These are phyloP conservation scores for Tolypeutes matacus DNA, from an alignment of 2,797 vertebrate species.

Conservation along the genomic window DNA sequence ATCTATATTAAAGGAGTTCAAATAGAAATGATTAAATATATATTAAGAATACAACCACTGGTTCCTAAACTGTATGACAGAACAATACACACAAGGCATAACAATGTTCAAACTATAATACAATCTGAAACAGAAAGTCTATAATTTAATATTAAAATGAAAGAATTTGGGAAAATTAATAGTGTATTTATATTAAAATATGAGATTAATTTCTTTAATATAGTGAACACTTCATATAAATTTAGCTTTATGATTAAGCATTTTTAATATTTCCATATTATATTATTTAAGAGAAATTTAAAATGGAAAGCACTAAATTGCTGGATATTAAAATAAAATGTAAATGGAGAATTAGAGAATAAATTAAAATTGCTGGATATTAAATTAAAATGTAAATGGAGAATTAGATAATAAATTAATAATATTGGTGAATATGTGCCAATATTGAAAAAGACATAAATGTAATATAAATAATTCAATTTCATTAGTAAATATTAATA, in stretches of 20 bases:
- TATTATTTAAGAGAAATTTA: background rate
- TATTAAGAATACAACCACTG: background rate
- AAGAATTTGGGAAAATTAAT: slow-evolving; percentile 20
- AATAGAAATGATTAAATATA: background rate
- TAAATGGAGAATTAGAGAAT: background rate
- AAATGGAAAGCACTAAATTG: slow-evolving; percentile 1
- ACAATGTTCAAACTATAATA: background rate
- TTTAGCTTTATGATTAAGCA: background rate
- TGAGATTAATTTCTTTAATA: slow-evolving; percentile 32
- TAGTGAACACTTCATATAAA: background rate
- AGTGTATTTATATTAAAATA: slow-evolving; percentile 30
- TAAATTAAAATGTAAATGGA: background rate
- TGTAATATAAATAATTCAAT: background rate
- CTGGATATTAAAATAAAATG: background rate
- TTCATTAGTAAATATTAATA: background rate
- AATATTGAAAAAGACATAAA: background rate
- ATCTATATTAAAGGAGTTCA: background rate
- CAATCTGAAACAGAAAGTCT: background rate
- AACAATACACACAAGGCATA: background rate
- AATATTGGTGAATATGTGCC: background rate
- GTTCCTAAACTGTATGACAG: background rate
- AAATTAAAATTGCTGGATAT: background rate
- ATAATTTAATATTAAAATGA: slow-evolving; percentile 46
- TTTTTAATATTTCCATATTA: slow-evolving; percentile 5
- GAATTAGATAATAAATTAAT: background rate